Base-by-base conservation (phyloP, 2,797 vertebrate genomes). In the Phrynocephalus guinanensis region DNA sequence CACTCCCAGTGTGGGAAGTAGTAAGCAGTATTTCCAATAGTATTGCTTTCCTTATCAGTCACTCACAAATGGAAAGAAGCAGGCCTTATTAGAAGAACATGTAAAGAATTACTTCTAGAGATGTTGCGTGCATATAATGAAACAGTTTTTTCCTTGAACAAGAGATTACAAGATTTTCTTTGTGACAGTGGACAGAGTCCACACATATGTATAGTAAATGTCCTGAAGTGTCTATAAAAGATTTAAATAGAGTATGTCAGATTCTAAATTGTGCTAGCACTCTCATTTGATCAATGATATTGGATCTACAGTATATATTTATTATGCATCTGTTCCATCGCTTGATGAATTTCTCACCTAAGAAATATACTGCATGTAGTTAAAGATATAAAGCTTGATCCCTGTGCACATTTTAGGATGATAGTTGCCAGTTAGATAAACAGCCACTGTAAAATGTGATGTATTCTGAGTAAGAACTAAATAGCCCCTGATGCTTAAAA, bases 41-140 rank as follows among this genome's bases (percentile, higher is more conserved):
- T 38, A 9, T 50, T 0, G 85, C 22, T 26, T 30, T 70, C 33
- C 7, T 89, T 0, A 0, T 8, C 0, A 0, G 15, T 88, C 11
- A 38, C 22, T 86, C 15, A 20, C 26, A 70, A 91, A 84, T 2
- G 5, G 0, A 0, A 73, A 16, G 28, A n/a, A 72, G 26, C 0
- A 0, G 16, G 56, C 15, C 18, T 2, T 73, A 6, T 77, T 66
- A 79, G 15, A 33, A 52, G 15, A 33, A 52, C 33, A 11, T 63
- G 24, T 50, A 48, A 73, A 44, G 22, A 75, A 33, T 44, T 44
- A 13, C 56, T 22, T 71, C 16, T 24, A 63, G n/a, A 82, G 13
- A 50, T 4, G 7, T 83, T 75, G 50, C 8, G 44, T 63, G 28
- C 0, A 24, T 38, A n/a, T 63, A 63, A 72, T 68, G 82, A 63